phyloP scores from a whole-genome alignment of 37 sponge, comb jelly and placozoan species.

The Aphrocallistes beatrix region DNA sequence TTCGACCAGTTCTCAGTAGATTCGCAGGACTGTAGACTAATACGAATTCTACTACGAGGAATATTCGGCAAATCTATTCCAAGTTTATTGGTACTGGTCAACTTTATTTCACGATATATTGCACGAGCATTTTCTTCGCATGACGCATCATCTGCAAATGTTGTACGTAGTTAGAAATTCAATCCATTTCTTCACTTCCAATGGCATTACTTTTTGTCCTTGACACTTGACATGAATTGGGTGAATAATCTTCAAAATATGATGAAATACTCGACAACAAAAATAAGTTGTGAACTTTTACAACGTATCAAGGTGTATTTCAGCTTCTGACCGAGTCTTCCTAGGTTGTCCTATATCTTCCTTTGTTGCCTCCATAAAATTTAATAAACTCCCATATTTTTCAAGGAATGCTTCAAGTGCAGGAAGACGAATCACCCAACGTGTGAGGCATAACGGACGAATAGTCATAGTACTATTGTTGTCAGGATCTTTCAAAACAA shows the following conservation, averaged over 20 bases:
- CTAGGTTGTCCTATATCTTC: not conserved
- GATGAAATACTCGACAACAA: not conserved
- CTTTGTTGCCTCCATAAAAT: not conserved
- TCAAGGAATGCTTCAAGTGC: not conserved
- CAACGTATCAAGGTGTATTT: not conserved
- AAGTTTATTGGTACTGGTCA: conserved; percentile 15
- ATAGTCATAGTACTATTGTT: not conserved
- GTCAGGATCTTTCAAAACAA: not conserved
- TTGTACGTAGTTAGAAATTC: not conserved
- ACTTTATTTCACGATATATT: conserved; percentile 4
- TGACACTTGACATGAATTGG: not conserved
- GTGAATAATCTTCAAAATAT: not conserved
- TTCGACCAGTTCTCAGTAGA: not conserved
- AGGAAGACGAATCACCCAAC: not conserved
- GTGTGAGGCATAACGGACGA: not conserved
- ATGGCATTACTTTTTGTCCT: not conserved
- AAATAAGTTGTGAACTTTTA: not conserved
- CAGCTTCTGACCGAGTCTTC: not conserved
- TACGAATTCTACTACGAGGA: not conserved
- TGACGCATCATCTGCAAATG: conserved; percentile 13
- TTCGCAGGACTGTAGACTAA: not conserved
- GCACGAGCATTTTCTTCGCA: conserved; percentile 6
- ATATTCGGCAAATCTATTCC: not conserved
- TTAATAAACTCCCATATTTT: not conserved
- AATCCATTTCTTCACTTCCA: not conserved